Evolutionary conservation across 2,888 invertebrate species (phyloP).

Genomic region (Oscheius sp.): DNA sequence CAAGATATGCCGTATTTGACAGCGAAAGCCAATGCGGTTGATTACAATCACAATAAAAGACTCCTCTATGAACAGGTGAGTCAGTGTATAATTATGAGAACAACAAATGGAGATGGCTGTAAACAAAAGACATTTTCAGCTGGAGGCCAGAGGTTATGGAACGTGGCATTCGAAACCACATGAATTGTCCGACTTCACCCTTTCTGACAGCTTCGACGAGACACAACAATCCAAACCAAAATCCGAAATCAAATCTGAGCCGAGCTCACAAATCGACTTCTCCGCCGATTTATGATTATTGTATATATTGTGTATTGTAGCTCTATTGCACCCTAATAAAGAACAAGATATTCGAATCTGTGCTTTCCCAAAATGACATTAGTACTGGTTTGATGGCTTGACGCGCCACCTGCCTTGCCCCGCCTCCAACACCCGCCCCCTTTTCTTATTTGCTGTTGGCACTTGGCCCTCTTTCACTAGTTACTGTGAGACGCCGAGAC

Average conservation of each 20-base stretch:
- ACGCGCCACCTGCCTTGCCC: conserved; percentile 37
- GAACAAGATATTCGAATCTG: conserved; percentile 36
- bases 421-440: conserved; percentile 26
- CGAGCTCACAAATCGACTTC: conserved; percentile 7
- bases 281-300: neutral
- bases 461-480: conserved; percentile 37
- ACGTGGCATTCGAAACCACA: conserved; percentile 53
- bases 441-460: conserved; percentile 39
- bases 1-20: conserved; percentile 33
- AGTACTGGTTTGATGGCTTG: conserved; percentile 39
- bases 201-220: conserved; percentile 24
- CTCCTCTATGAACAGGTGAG: conserved; percentile 47
- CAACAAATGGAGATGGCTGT: too few relatives aligned
- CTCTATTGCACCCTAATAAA: neutral
- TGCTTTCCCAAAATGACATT: conserved; percentile 38
- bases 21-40: conserved; percentile 39
- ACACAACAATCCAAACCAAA: neutral
- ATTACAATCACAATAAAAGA: conserved; percentile 48
- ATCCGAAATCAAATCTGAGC: neutral
- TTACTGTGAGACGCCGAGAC: conserved; percentile 27
- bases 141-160: conserved; percentile 45
- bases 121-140: conserved; percentile 42
- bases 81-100: neutral
- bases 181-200: conserved; percentile 43
- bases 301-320: neutral